A percentile compares a stretch with the other conserved stretches of the same genome.
These are phyloP conservation scores for Linyphia triangularis DNA, from an alignment of 2,888 invertebrate genomes.

Conservation along the genomic window DNA sequence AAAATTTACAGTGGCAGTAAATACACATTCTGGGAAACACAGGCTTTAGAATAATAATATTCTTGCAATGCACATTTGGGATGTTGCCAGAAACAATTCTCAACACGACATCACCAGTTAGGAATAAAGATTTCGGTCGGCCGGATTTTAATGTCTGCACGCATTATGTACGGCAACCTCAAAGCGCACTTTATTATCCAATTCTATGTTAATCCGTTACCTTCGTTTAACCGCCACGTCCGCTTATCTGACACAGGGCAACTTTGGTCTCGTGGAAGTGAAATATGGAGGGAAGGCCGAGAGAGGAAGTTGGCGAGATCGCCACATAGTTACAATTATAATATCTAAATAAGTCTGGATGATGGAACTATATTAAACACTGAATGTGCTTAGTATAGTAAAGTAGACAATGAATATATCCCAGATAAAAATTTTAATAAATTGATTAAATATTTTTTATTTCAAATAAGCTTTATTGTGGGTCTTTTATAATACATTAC, in stretches of 20 bases:
- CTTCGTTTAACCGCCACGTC: slow-evolving; percentile 43
- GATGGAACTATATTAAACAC: neutral
- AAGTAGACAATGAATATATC: no score
- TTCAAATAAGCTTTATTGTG: no score
- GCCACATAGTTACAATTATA: neutral
- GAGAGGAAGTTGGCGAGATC: neutral
- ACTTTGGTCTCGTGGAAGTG: slow-evolving; percentile 24
- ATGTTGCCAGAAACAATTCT: slow-evolving; percentile 33
- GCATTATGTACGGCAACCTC: slow-evolving; percentile 15
- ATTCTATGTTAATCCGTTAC: slow-evolving; percentile 53
- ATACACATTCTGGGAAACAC: neutral
- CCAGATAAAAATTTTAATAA: no score
- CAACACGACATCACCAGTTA: slow-evolving; percentile 18
- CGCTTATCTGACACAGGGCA: neutral
- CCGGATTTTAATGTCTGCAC: slow-evolving; percentile 48
- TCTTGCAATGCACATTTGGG: slow-evolving; percentile 5
- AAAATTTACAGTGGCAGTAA: slow-evolving; percentile 42
- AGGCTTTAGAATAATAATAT: slow-evolving; percentile 36
- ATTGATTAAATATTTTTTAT: no score
- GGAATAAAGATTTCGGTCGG: slow-evolving; percentile 47
- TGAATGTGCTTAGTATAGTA: no score
- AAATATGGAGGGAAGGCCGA: slow-evolving; percentile 21
- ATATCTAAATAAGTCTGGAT: neutral
- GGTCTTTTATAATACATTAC: no score
- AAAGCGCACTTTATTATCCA: slow-evolving; percentile 50